Base-by-base conservation (phyloP, 2,797 vertebrate genomes). In the Spinibarbus caldwelli region DNA sequence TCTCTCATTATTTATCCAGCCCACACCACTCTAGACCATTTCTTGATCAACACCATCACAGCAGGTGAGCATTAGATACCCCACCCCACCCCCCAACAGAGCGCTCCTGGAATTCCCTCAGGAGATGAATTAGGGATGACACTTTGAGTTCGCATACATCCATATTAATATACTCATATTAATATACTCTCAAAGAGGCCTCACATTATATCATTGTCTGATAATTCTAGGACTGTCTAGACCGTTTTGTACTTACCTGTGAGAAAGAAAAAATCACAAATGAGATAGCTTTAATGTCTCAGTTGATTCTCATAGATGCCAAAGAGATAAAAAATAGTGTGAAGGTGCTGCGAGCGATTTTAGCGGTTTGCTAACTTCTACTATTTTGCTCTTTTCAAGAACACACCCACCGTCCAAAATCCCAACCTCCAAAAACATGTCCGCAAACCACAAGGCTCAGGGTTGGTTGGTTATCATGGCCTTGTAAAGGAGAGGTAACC, bases 1-100 rank as follows among this genome's bases (percentile, higher is more conserved):
- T 78, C 72, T 90, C 78, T 85, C 86, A 90, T 92, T 90, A 91
- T 89, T 79, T 89, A 79, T 89, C 41, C 85, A 23, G 76, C 90
- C 88, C 88, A 83, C 86, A 82, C 85, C 88, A 73, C 86, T 79
- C 87, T 89, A 57, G 29, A 57, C 88, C 64, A 64, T 80, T 90
- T 79, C 87, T 92, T 92, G 92, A 93, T 94, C 93, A 93, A 90
- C 87, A 41, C 90, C 91, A 90, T 89, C 78, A 64, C 91, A 92
- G 92, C 89, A 64, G 92, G 92, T 73, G 7, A 34, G 41, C 66
- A 79, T 78, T 71, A 85, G 52, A 71, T 45, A 85, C 52, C 83
- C n/a, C n/a, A n/a, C n/a, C n/a, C n/a, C n/a, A n/a, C n/a, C n/a
- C n/a, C n/a, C 76, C 52, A 80, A 41, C 36, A 62, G 77, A 72